Conservation (phyloP, 2,888 invertebrate genomes). For the Epinotia nisella region DNA sequence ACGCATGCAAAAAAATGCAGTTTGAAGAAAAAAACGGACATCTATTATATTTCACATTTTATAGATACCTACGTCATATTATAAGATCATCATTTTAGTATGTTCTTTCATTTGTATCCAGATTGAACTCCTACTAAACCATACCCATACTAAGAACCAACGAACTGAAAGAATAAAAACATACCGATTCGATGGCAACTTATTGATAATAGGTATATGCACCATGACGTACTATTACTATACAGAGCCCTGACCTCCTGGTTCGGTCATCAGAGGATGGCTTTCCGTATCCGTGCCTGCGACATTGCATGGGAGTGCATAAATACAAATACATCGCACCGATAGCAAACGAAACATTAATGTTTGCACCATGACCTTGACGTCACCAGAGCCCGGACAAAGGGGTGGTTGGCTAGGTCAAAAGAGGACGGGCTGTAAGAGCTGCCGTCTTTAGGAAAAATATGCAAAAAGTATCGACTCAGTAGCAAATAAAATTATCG, state of each 20-base stretch:
- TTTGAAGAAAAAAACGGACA: no score
- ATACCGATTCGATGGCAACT: slow-evolving; percentile 13
- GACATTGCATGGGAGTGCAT: slow-evolving; percentile 5
- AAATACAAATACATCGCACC: background rate
- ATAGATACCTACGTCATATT: no score
- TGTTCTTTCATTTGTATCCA: no score
- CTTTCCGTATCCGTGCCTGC: slow-evolving; percentile 68
- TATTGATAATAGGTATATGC: slow-evolving; percentile 41
- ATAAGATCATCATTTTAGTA: no score
- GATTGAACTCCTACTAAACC: no score
- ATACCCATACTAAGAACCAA: background rate
- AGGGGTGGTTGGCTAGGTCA: slow-evolving; percentile 69
- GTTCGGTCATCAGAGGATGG: slow-evolving; percentile 70
- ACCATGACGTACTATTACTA: slow-evolving; percentile 53
- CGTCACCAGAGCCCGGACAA: slow-evolving; percentile 58
- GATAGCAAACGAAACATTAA: background rate
- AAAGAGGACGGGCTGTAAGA: slow-evolving; percentile 66
- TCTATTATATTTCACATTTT: no score
- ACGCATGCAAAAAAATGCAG: background rate
- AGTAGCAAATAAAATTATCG: background rate
- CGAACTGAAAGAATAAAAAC: background rate
- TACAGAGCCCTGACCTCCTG: slow-evolving; percentile 61
- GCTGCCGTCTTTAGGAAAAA: slow-evolving; percentile 67
- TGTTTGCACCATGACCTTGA: background rate
- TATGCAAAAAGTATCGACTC: slow-evolving; percentile 45